A percentile compares a stretch with the other conserved stretches of the same genome.
phyloP scores from a whole-genome alignment of 2,888 invertebrate genomes.

The Vannuccia rotundouncinata region DNA sequence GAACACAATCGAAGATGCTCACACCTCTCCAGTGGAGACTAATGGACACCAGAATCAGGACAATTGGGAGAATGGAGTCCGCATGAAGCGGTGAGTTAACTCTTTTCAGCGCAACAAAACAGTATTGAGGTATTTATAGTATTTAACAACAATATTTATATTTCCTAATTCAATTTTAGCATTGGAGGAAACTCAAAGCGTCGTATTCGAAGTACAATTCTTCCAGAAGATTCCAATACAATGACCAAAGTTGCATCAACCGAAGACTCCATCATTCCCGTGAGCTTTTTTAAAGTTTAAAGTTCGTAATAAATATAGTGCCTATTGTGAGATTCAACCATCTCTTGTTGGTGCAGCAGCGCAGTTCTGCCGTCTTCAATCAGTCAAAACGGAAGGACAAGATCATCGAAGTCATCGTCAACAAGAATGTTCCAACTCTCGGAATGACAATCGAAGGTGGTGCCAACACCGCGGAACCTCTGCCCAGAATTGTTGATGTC shows the following conservation, averaged over 20 bases:
- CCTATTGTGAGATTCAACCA: too few species aligned
- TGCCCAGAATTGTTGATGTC: constrained; percentile 89
- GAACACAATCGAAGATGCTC: too few species aligned
- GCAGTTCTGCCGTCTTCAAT: neutral
- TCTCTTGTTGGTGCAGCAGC: neutral
- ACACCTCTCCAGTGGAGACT: too few species aligned
- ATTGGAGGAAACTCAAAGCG: neutral
- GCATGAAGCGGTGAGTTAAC: too few species aligned
- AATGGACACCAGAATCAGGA: too few species aligned
- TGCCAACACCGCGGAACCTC: constrained; percentile 84
- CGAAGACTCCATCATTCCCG: neutral
- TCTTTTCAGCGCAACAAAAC: too few species aligned
- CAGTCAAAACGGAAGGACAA: neutral
- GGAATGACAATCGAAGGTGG: constrained; percentile 96
- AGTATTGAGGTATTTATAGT: too few species aligned
- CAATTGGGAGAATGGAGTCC: too few species aligned
- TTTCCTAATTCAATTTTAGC: neutral
- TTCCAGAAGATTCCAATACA: neutral
- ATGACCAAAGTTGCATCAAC: neutral
- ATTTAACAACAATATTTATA: neutral
- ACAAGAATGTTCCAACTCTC: constrained; percentile 84
- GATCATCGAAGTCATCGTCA: constrained; percentile 61
- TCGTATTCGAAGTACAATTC: neutral
- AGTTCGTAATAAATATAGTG: too few species aligned
- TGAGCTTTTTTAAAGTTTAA: too few species aligned